Conservation (phyloP, 2,888 invertebrate species). For the Agriopis aurantiaria region DNA sequence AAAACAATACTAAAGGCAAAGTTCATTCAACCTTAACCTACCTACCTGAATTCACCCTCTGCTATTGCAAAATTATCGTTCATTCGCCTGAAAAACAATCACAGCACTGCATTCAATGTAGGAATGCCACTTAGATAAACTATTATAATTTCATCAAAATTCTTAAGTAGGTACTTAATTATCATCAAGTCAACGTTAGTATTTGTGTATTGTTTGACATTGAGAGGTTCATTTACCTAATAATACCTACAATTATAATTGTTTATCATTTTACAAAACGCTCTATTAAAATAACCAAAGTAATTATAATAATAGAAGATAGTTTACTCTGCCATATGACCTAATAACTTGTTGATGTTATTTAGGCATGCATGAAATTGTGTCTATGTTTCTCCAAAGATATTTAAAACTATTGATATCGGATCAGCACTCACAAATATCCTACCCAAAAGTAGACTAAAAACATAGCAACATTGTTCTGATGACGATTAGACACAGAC, state of each 20-base stretch:
- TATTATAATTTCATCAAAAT: not conserved
- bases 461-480: too few species aligned
- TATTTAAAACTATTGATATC: too few species aligned
- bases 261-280: not conserved
- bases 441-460: too few species aligned
- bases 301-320: not conserved
- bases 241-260: not conserved
- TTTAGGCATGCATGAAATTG: slow-evolving; percentile 10
- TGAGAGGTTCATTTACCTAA: slow-evolving; percentile 6
- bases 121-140: not conserved
- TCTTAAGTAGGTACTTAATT: not conserved
- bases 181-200: not conserved
- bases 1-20: not conserved
- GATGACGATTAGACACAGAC: too few species aligned
- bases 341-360: slow-evolving; percentile 1
- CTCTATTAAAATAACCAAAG: not conserved
- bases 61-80: slow-evolving; percentile 8
- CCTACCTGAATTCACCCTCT: slow-evolving; percentile 8
- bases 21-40: slow-evolving; percentile 18
- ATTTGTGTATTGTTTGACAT: slow-evolving; percentile 6
- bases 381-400: not conserved
- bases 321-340: slow-evolving; percentile 4
- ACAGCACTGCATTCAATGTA: slow-evolving; percentile 6
- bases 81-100: slow-evolving; percentile 8
- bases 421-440: too few species aligned